These are phyloP conservation scores for Bicyclus anynana DNA, from an alignment of 1,140 invertebrate genomes.

Conservation along the genomic window DNA sequence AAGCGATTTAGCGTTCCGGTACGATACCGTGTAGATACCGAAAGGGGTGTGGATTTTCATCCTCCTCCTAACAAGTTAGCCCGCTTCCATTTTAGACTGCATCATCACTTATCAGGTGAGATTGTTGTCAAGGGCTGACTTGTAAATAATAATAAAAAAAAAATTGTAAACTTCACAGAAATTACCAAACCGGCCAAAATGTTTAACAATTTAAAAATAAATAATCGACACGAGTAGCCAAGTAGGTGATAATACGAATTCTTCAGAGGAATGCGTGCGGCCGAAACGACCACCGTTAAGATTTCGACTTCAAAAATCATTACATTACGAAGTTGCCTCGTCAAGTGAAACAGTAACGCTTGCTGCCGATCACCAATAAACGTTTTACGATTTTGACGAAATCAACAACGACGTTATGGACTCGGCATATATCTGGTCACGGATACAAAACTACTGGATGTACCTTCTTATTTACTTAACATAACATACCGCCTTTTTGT, in stretches of 20 bases:
- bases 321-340: constrained; percentile 9
- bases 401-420: constrained; percentile 13
- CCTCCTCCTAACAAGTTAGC: no score
- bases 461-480: no score
- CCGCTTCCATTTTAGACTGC: no score
- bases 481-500: no score
- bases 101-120: no score
- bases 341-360: constrained; percentile 8
- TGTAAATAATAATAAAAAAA: no score
- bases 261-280: background rate
- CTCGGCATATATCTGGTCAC: background rate
- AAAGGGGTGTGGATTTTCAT: no score
- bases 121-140: no score
- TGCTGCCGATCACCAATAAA: constrained; percentile 21
- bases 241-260: background rate
- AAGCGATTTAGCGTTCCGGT: no score
- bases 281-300: constrained; percentile 14
- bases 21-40: no score
- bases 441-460: constrained; percentile 1
- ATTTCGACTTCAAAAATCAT: background rate
- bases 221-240: background rate
- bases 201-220: background rate
- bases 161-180: no score
- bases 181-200: no score
- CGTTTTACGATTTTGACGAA: constrained; percentile 21